Percentiles rank a stretch among this genome's conserved stretches.
These are phyloP conservation scores for Dendroctonus valens DNA, from an alignment of 1,140 invertebrate species.

Conservation along the genomic window DNA sequence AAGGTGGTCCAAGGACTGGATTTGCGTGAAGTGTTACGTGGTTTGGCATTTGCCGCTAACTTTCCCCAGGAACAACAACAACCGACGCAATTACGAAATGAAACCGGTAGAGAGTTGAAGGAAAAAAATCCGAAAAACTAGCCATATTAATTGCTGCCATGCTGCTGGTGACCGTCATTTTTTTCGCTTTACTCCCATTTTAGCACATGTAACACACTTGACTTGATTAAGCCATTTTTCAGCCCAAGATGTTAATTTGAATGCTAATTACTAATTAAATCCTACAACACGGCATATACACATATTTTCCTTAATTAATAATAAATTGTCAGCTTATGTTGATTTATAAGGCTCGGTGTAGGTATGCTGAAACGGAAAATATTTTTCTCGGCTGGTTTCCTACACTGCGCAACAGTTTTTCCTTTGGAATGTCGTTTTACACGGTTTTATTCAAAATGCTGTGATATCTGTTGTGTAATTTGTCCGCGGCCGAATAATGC, in stretches of 20 bases:
- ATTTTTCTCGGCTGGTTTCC: not conserved
- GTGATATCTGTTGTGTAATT: not conserved
- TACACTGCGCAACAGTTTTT: too few species aligned
- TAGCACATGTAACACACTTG: too few species aligned
- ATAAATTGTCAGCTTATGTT: slow-evolving; percentile 10
- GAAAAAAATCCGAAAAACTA: too few species aligned
- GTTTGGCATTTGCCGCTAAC: too few species aligned
- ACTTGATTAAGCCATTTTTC: not conserved
- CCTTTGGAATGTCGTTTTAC: slow-evolving; percentile 1
- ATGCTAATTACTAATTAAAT: slow-evolving; percentile 11
- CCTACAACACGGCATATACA: slow-evolving; percentile 1
- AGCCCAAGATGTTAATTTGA: not conserved
- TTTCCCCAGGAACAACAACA: too few species aligned
- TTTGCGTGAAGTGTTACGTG: too few species aligned
- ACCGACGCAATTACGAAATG: too few species aligned
- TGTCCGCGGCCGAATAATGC: not conserved
- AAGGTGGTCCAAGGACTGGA: too few species aligned
- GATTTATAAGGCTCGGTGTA: slow-evolving; percentile 10
- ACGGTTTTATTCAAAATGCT: slow-evolving; percentile 4
- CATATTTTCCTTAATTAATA: slow-evolving; percentile 9
- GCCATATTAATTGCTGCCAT: too few species aligned
- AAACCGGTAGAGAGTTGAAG: too few species aligned
- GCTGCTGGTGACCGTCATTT: too few species aligned
- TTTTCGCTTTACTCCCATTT: not conserved
- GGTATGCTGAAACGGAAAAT: not conserved